A percentile compares a stretch with the other conserved stretches of the same genome.
These are phyloP conservation scores for Anabacerthia variegaticeps DNA, from an alignment of 2,797 vertebrate genomes.

Conservation along the genomic window DNA sequence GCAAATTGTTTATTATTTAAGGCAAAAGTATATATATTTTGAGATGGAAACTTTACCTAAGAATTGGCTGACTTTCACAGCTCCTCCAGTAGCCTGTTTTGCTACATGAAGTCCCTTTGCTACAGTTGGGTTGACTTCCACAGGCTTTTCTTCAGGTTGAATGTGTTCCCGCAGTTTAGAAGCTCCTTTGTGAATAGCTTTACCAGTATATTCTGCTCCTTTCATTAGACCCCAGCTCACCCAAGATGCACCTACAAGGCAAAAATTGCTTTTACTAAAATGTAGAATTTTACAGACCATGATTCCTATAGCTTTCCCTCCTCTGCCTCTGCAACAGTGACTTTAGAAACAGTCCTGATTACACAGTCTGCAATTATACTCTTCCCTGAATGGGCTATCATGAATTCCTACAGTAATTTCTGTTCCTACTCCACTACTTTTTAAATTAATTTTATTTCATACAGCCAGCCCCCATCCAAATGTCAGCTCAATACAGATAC, in stretches of 20 bases:
- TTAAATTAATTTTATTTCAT: not conserved
- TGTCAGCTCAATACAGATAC: not conserved
- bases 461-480: not conserved
- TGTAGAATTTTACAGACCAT: not conserved
- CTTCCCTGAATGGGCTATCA: not conserved
- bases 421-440: not conserved
- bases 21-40: not conserved
- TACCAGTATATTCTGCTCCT: slow-evolving; percentile 94
- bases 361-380: not conserved
- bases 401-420: not conserved
- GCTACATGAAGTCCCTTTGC: slow-evolving; percentile 91
- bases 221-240: slow-evolving; percentile 96
- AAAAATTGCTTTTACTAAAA: slow-evolving; percentile 14
- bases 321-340: not conserved
- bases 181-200: slow-evolving; percentile 94
- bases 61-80: slow-evolving; percentile 97
- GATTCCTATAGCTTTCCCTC: not conserved
- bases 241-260: slow-evolving; percentile 91
- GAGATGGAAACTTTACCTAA: slow-evolving; percentile 80
- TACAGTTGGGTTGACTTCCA: slow-evolving; percentile 89
- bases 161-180: slow-evolving; percentile 94
- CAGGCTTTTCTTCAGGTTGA: slow-evolving; percentile 92
- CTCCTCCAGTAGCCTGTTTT: slow-evolving; percentile 95
- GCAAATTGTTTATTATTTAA: not conserved
- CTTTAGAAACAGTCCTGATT: not conserved